Conservation (phyloP, 2,113 vertebrate species). For the Ophiodon elongatus region DNA sequence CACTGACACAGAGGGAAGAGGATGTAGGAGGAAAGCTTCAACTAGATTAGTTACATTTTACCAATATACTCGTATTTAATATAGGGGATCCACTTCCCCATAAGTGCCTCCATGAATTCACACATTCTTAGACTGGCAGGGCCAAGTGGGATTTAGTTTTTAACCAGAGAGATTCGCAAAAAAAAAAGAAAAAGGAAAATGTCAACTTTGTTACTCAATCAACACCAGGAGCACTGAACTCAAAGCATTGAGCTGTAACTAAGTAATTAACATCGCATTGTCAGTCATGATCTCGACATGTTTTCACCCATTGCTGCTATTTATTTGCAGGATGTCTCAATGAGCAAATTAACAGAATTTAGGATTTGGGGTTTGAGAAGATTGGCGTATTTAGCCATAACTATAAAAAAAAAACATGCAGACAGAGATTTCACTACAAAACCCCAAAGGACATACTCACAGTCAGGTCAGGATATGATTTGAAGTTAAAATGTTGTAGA, state of each 20-base stretch:
- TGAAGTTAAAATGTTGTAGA: not conserved
- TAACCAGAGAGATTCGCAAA: not conserved
- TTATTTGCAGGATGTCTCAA: not conserved
- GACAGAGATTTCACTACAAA: not conserved
- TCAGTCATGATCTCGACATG: not conserved
- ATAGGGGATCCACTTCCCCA: not conserved
- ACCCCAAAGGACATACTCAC: not conserved
- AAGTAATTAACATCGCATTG: not conserved
- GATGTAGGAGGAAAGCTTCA: conserved; percentile 39
- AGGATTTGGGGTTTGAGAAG: not conserved
- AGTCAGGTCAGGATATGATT: not conserved
- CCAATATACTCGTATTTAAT: conserved; percentile 24
- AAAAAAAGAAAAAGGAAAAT: not conserved
- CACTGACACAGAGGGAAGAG: conserved; percentile 59
- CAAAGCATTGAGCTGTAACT: not conserved
- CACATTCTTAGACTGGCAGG: not conserved
- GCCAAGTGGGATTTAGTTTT: conserved; percentile 6
- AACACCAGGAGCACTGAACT: not conserved
- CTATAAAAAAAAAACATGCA: not conserved
- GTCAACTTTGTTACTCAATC: not conserved
- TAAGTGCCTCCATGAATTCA: not conserved
- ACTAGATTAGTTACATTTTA: conserved; percentile 41
- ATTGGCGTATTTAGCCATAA: not conserved
- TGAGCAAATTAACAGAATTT: not conserved
- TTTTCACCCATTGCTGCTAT: not conserved